Evolutionary conservation across 2,113 vertebrate genomes (phyloP).

Genomic region (Oryzias woworae): DNA sequence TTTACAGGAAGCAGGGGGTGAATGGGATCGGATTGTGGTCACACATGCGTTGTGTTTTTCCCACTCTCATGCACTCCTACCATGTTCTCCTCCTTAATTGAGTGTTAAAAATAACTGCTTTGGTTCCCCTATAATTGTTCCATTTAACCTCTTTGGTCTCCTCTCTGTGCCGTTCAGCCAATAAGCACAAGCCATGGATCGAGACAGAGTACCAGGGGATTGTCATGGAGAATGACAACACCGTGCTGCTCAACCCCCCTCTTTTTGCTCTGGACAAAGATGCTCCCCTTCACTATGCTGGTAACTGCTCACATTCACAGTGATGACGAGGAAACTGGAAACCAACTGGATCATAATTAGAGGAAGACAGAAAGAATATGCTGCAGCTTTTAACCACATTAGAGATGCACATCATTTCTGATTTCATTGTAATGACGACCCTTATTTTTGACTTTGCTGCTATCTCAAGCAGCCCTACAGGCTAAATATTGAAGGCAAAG

Average conservation of each 20-base stretch:
- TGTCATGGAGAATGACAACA: conserved; percentile 99
- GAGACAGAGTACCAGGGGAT: conserved; percentile 98
- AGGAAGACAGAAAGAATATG: conserved; percentile 30
- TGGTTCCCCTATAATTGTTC: conserved; percentile 64
- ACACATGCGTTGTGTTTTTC: conserved; percentile 35
- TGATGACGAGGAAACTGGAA: no score
- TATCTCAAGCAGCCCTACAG: conserved; percentile 36
- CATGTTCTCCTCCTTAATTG: conserved; percentile 41
- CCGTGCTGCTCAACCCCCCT: conserved; percentile 93
- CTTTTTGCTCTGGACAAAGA: conserved; percentile 98
- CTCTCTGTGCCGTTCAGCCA: conserved; percentile 80
- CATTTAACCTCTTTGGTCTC: conserved; percentile 60
- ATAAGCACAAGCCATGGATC: conserved; percentile 99
- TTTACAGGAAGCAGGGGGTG: background rate
- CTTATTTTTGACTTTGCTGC: conserved; percentile 10
- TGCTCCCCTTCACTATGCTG: conserved; percentile 93
- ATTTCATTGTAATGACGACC: conserved; percentile 18
- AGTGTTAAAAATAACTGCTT: conserved; percentile 57
- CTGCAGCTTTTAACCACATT: conserved; percentile 8
- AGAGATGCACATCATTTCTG: conserved; percentile 8
- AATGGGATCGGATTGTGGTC: conserved; percentile 27
- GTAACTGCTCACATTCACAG: conserved; percentile 65
- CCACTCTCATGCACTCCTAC: conserved; percentile 19
- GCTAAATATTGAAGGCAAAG: conserved; percentile 47
- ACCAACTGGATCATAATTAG: no score